Evolutionary conservation across 2,797 vertebrate genomes (phyloP), one percentile per base, ranked within the genome.

Genomic region (Phrynocephalus forsythii): DNA sequence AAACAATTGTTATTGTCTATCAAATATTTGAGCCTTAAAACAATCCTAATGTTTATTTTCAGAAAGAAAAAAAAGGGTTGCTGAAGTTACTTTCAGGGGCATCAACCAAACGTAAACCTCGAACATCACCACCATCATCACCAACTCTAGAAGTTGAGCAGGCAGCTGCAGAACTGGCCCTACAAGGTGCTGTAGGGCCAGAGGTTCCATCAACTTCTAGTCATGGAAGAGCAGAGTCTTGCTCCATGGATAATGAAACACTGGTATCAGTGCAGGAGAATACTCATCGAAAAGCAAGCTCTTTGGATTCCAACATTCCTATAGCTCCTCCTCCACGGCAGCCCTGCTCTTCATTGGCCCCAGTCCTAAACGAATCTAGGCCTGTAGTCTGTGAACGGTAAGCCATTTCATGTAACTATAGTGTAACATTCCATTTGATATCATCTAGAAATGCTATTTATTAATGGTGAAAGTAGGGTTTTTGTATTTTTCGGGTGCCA

Each of bases 21-120:
- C 0, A 69, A 33, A 79, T 48, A 26, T 24, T 15, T 75, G 13
- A 84, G 6, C 69, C 92, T 90, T 88, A 79, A 94, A 94, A 82
- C 0, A 18, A 11, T 82, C 28, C 89, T 82, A 84, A 1, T 1
- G 82, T 94, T 91, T 89, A 76, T 89, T 80, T 92, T 78, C 96
- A 99, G 99, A 98, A 98, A 95, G 99, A 99, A 95, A 99, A 99
- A 94, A 99, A 99, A 83, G 98, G 99, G 71, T 96, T 99, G 76
- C 95, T 99, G 91, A 99, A 99, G 93, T 96, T 99, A 90, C 96
- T 99, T 91, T 99, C 98, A 28, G 96, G 97, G 18, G 97, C 97
- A 79, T 98, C 99, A 89, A 97, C 98, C 20, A 99, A 99, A 93
- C 99, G 98, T 93, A 99, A 98, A 96, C 95, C 98, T 50, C 97